Base-by-base conservation (phyloP, 2,113 vertebrate genomes). In the Sturnus vulgaris region DNA sequence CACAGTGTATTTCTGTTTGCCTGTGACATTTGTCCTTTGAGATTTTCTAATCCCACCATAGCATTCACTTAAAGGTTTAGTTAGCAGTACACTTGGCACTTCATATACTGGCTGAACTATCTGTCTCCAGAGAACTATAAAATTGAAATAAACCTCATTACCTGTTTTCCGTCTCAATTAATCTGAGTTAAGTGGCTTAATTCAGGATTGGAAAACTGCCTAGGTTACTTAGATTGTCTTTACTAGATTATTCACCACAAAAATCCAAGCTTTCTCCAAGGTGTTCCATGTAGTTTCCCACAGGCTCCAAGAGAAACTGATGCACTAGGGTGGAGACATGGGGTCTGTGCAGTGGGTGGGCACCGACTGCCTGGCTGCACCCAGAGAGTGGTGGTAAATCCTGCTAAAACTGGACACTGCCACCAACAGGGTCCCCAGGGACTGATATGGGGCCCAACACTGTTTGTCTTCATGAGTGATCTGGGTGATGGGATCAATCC, bases 381-480 rank as follows among this genome's bases (percentile, higher is more conserved):
- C 8, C n/a, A n/a, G 52, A 59, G 17, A 2, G 4, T 5, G 15
- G 15, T 52, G 16, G 39, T 30, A 35, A 75, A 89, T 68, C 19
- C 44, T 46, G 52, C 46, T 39, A 22, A 59, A 30, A 30, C 15
- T 14, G 59, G 33, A 2, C 7, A 6, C 19, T 60, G 86, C 4
- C 46, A 39, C 33, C 5, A 31, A 2, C 5, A 6, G 28, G 20
- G 24, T 53, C 16, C 19, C 27, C 61, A 65, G 39, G 39, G 39
- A 17, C 1, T 25, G 28, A 30, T 30, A 37, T 1, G 25, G 8
- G n/a, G 7, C 46, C 20, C 24, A 60, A 15, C 0, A 0, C 7
- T 30, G 53, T 75, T 5, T n/a, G 23, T 5, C 28, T 39, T 33
- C 33, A 11, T 6, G 23, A 28, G 44, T 33, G 68, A 15, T 35